Conservation (phyloP, 2,797 vertebrate species). For the Sardinella longiceps region DNA sequence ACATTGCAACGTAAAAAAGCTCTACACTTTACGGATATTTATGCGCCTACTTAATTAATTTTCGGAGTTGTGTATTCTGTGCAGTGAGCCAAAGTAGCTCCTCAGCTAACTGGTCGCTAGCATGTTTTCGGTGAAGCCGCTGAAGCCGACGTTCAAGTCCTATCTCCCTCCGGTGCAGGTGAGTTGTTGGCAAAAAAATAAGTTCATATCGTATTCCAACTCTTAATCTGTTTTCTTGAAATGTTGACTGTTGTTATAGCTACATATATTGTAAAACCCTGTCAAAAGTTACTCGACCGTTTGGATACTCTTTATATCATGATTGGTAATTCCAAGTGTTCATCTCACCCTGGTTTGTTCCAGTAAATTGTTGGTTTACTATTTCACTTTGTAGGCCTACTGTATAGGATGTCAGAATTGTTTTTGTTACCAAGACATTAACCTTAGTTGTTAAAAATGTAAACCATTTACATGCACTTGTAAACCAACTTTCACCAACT, state of each 20-base stretch:
- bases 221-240: background rate
- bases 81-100: background rate
- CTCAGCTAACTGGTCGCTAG: slow-evolving; percentile 50
- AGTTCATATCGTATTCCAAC: background rate
- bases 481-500: background rate
- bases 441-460: background rate
- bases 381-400: background rate
- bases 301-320: background rate
- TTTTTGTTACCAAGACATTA: too few species aligned
- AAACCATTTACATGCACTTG: background rate
- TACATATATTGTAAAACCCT: background rate
- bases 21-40: background rate
- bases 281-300: slow-evolving; percentile 1
- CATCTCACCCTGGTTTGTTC: background rate
- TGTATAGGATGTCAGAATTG: background rate
- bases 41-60: background rate
- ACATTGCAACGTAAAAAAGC: background rate
- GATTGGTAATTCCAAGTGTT: too few species aligned
- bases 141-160: slow-evolving; percentile 87
- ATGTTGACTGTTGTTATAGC: background rate
- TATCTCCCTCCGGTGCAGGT: slow-evolving; percentile 92
- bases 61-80: background rate
- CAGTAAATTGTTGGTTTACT: background rate
- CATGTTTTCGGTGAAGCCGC: slow-evolving; percentile 88
- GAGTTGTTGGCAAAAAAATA: slow-evolving; percentile 41